Evolutionary conservation across 2,888 invertebrate genomes (phyloP).

Genomic region (Lithodes maja): DNA sequence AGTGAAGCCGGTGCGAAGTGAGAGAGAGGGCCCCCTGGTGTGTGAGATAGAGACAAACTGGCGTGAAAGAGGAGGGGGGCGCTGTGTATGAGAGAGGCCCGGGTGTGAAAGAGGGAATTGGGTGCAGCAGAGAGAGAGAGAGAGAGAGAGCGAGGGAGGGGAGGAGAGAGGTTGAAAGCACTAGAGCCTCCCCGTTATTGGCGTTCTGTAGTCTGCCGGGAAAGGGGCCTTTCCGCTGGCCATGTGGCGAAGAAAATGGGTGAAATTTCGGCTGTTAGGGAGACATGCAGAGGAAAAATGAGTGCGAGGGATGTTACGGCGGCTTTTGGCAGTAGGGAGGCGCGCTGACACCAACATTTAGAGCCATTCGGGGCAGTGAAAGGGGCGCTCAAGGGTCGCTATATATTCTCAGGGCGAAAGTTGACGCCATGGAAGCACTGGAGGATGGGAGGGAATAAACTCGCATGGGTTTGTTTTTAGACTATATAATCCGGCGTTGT

Average conservation of each 20-base stretch:
- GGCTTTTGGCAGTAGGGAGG: neutral
- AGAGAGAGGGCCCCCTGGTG: neutral
- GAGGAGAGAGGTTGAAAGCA: neutral
- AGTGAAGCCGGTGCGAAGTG: neutral
- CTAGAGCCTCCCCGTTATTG: neutral
- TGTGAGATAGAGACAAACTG: constrained; percentile 9
- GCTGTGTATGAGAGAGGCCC: neutral
- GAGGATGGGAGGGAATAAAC: no score
- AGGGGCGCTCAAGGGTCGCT: no score
- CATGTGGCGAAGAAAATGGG: neutral
- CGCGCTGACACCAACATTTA: neutral
- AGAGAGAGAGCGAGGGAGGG: neutral
- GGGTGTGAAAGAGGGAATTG: neutral
- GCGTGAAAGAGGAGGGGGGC: neutral
- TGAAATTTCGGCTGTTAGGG: neutral
- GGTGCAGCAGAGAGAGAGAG: neutral
- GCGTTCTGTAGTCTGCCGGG: no score
- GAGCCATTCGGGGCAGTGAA: neutral
- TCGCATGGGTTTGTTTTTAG: no score
- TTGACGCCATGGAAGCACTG: no score
- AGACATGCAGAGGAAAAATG: neutral
- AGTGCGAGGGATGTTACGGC: neutral
- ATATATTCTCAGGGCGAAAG: no score
- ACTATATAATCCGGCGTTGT: no score
- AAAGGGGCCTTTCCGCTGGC: neutral